phyloP scores from a whole-genome alignment of 2,113 vertebrate genomes.

The Bungarus multicinctus region DNA sequence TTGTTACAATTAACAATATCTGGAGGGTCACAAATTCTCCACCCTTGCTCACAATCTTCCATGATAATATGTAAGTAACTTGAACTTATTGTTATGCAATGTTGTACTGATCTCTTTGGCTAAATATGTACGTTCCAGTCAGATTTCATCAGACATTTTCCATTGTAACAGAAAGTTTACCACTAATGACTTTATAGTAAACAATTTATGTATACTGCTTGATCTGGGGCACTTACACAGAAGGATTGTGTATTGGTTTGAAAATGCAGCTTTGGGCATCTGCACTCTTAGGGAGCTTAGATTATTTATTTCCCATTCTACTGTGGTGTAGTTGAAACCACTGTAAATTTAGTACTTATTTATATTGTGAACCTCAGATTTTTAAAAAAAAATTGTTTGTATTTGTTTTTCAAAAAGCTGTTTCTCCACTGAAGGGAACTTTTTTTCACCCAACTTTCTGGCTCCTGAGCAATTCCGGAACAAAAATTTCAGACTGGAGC shows the following conservation, averaged over 20 bases:
- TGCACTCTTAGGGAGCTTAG: not conserved
- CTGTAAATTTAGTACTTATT: not conserved
- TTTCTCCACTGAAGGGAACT: not conserved
- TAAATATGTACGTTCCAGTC: not conserved
- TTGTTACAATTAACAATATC: not conserved
- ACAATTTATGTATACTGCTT: not conserved
- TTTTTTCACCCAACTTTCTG: not conserved
- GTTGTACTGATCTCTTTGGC: not conserved
- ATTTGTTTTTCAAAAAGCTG: not conserved
- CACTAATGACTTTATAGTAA: not conserved
- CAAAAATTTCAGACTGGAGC: not conserved
- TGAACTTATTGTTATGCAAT: not conserved
- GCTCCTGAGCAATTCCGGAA: not conserved
- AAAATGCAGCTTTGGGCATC: not conserved
- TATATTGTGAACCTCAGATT: not conserved
- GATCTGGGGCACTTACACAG: not conserved
- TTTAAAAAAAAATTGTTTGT: not conserved
- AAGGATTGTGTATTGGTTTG: not conserved
- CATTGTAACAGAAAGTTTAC: not conserved
- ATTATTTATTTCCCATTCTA: not conserved
- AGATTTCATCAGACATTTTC: not conserved
- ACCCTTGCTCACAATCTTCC: not conserved
- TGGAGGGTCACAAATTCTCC: not conserved
- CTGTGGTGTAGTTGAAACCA: not conserved
- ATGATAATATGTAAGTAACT: not conserved